phyloP scores from a whole-genome alignment of 1,140 invertebrate species.

The Hirudo medicinalis region DNA sequence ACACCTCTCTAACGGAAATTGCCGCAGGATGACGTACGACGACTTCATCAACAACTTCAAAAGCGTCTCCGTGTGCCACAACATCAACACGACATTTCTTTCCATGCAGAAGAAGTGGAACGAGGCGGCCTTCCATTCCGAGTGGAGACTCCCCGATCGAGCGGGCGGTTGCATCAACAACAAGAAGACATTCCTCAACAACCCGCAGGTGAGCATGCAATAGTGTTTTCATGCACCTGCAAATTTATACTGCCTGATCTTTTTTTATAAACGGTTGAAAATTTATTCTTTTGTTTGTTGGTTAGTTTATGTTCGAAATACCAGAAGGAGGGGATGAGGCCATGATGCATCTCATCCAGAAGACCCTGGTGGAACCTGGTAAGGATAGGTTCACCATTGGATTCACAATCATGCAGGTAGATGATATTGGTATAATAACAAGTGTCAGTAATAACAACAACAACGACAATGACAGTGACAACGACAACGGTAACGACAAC shows the following conservation, averaged over 20 bases:
- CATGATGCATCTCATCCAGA: constrained; percentile 49
- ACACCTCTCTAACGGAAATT: not conserved
- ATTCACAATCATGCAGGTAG: constrained; percentile 47
- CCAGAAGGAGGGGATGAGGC: constrained; percentile 43
- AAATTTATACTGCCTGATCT: too few species aligned
- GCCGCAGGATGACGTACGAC: constrained; percentile 25
- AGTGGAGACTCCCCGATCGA: constrained; percentile 44
- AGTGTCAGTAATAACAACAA: too few species aligned
- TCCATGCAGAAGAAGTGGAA: constrained; percentile 47
- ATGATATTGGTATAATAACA: not conserved
- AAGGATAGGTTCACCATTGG: constrained; percentile 44
- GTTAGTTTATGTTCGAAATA: constrained; percentile 47
- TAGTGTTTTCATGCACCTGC: not conserved
- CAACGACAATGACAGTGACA: too few species aligned
- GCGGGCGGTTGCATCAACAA: constrained; percentile 50
- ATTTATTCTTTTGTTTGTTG: too few species aligned
- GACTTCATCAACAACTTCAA: constrained; percentile 52
- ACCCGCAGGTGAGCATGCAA: constrained; percentile 44
- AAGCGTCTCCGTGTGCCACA: constrained; percentile 56
- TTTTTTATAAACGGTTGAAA: too few species aligned
- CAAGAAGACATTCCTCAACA: constrained; percentile 47
- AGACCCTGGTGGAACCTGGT: constrained; percentile 37
- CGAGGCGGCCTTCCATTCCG: constrained; percentile 41
- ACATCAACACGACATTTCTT: constrained; percentile 51
- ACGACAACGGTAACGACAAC: too few species aligned